Base-by-base conservation (phyloP, 2,888 invertebrate species). In the Campoplex nolae region DNA sequence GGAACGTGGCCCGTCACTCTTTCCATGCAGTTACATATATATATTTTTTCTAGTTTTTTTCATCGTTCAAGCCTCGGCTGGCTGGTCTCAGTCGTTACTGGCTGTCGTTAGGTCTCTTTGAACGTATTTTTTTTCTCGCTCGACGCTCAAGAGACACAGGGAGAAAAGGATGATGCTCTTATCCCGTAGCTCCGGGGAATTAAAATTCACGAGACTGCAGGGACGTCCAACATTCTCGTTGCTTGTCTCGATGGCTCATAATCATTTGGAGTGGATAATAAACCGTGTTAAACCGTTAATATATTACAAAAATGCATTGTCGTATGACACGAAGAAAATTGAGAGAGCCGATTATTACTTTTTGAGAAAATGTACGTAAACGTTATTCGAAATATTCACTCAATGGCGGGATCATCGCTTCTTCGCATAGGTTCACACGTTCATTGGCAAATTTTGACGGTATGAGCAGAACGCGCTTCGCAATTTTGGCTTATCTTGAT, bases 41-140 rank as follows among this genome's bases (percentile, higher is more conserved):
- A 23, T 32, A n/a, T 56, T 74, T 58, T 42, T 42, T 58, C 23
- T 45, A 38, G 38, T 70, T 51, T 4, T 38, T 83, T 77, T 84
- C 80, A 76, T 80, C 74, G 78, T 68, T 85, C 89, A 87, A 88
- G 84, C 85, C 85, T 70, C 74, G 65, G 23, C 56, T 75, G 58
- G 32, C 32, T 51, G 45, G 28, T 75, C 38, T 56, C 79, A 76
- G 73, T 81, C 83, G 84, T 87, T 87, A 70, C 74, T 81, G 76
- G 76, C 68, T 81, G 68, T 87, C 82, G 84, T 74, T 82, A 56
- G 23, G 67, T 45, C 74, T 80, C 84, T 84, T 81, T 86, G 84
- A 78, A 88, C 86, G 88, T 87, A 83, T 78, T n/a, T 88, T 90
- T 23, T 38, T 6, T 38, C 89, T 62, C 83, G n/a, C 77, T 73